Conservation (phyloP, 2,113 vertebrate genomes). For the cattle (Bos taurus) region DNA sequence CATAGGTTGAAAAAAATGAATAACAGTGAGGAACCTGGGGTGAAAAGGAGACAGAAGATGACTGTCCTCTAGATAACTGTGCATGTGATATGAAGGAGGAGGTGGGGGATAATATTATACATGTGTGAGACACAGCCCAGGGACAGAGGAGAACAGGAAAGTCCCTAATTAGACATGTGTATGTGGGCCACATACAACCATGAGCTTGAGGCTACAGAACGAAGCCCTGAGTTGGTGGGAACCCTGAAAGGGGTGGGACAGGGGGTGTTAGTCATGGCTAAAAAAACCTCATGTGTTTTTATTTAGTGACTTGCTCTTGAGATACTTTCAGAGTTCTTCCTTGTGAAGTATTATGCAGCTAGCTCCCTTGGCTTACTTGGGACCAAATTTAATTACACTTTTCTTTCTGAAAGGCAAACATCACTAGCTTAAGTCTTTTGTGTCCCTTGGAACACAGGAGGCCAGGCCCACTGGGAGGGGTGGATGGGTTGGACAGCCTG, state of each 20-base stretch:
- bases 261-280: background rate
- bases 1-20: background rate
- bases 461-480: background rate
- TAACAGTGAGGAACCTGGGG: background rate
- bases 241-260: background rate
- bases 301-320: background rate
- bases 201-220: background rate
- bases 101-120: background rate
- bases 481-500: background rate
- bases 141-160: background rate
- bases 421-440: background rate
- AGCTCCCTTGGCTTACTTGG: background rate
- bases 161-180: background rate
- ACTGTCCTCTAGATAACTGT: background rate
- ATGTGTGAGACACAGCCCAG: background rate
- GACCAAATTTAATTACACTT: background rate
- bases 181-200: background rate
- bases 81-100: background rate
- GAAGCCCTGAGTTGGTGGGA: background rate
- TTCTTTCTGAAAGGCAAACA: background rate
- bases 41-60: background rate
- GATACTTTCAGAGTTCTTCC: background rate
- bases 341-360: background rate
- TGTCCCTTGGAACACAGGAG: background rate
- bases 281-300: background rate